Conservation (phyloP, 2,113 vertebrate species). For the Ctenomys sociabilis region DNA sequence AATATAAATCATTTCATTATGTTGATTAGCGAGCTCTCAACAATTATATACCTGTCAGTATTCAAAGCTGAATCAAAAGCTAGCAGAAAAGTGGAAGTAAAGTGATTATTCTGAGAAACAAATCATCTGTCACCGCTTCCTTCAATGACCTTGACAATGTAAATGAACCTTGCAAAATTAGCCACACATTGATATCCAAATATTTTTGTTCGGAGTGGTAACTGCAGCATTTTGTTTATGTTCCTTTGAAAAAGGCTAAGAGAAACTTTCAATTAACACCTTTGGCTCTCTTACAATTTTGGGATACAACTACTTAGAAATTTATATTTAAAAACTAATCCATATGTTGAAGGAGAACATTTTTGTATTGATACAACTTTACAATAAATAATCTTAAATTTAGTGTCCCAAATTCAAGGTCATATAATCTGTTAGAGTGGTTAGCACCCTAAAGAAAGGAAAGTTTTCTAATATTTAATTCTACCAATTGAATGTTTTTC, state of each 20-base stretch:
- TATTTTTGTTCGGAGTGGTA: background rate
- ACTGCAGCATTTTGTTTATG: background rate
- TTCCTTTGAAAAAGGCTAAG: background rate
- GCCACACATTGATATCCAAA: background rate
- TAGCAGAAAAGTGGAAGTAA: background rate
- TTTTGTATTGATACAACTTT: slow-evolving; percentile 10
- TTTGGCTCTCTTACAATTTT: background rate
- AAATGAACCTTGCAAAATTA: slow-evolving; percentile 13
- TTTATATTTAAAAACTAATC: slow-evolving; percentile 7
- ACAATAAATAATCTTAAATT: background rate
- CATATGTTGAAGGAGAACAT: slow-evolving; percentile 13
- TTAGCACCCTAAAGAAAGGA: background rate
- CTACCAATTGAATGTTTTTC: background rate
- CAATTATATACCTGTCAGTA: background rate
- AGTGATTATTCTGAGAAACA: slow-evolving; percentile 3
- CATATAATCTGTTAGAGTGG: background rate
- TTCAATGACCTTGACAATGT: slow-evolving; percentile 51
- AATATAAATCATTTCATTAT: slow-evolving; percentile 52
- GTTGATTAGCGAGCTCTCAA: background rate
- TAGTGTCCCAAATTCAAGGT: background rate
- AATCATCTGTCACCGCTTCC: background rate
- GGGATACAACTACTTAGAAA: background rate
- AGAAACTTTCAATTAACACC: slow-evolving; percentile 1
- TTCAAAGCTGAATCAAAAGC: background rate
- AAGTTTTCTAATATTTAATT: slow-evolving; percentile 4